Evolutionary conservation across 2,888 invertebrate genomes (phyloP), one percentile per base, ranked within the genome.

Genomic region (Acronicta alni): DNA sequence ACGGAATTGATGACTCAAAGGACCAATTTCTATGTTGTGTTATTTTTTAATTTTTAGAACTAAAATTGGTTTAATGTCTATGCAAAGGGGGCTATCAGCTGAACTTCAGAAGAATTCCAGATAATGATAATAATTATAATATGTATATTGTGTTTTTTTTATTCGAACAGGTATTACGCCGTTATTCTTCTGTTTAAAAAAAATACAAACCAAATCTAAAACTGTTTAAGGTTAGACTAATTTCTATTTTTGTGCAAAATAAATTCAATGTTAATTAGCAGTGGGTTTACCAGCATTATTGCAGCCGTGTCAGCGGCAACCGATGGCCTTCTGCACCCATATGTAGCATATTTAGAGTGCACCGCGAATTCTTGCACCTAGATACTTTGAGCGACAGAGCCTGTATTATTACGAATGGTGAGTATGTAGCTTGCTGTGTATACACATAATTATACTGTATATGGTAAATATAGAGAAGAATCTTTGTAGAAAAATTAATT

Each of bases 271-370:
- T 63, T 72, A 67, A 70, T 75, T 57, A 55, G 53, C n/a, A 52
- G 55, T 51, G 62, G 44, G 48, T 18, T 32, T 44, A 56, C 67
- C 65, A 58, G 66, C 67, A 75, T 66, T 52, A 38, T 8, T 26
- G 66, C 48, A 45, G 57, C 42, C 68, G 59, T 61, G 68, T 47
- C 53, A 41, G 23, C 12, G 41, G 53, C 35, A 18, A 51, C 12
- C 41, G 37, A 17, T 51, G 80, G 57, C 81, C 81, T 81, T 81
- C 75, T 66, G 47, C 16, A 42, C 54, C 81, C 81, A 71, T 78
- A 78, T 76, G 79, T 70, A 59, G 81, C 49, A 37, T 69, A 72
- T 79, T 74, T 76, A 76, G 81, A 76, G 55, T 75, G 74, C 67
- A 59, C 62, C 20, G 64, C 51, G 54, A 70, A 80, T 77, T 72